Evolutionary conservation across 2,113 vertebrate genomes (phyloP).

Genomic region (Cyprinodon tularosa): DNA sequence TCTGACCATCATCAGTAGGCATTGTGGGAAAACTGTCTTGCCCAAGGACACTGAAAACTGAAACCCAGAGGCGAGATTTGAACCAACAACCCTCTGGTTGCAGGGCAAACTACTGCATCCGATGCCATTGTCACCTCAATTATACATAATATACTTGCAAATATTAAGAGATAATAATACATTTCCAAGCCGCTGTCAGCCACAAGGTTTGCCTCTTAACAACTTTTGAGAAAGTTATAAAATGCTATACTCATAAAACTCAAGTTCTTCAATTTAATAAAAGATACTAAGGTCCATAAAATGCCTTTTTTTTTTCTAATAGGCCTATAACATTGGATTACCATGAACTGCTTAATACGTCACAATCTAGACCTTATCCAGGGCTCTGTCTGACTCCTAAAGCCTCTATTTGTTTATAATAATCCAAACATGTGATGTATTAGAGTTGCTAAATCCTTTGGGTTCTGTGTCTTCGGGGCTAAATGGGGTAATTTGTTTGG

Average conservation of each 20-base stretch:
- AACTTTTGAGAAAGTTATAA: neutral
- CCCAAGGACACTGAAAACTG: too few species aligned
- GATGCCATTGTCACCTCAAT: too few species aligned
- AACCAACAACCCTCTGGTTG: too few species aligned
- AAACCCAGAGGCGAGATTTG: too few species aligned
- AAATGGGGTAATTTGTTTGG: conserved; percentile 76
- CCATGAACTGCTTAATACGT: neutral
- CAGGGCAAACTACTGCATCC: too few species aligned
- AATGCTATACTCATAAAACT: neutral
- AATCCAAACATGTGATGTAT: conserved; percentile 56
- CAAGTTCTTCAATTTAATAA: neutral
- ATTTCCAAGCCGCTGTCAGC: neutral
- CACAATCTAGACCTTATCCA: conserved; percentile 25
- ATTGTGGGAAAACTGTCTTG: too few species aligned
- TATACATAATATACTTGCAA: neutral
- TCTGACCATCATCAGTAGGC: too few species aligned
- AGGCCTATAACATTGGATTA: conserved; percentile 14
- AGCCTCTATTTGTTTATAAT: conserved; percentile 52
- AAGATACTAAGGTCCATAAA: neutral
- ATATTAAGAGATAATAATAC: neutral
- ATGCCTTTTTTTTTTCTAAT: conserved; percentile 31
- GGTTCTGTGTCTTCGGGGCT: conserved; percentile 39
- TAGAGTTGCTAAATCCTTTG: conserved; percentile 17
- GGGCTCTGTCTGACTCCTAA: conserved; percentile 25
- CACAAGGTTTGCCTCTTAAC: neutral